Evolutionary conservation across 2,113 vertebrate species (phyloP).

Genomic region (Tympanuchus pallidicinctus): DNA sequence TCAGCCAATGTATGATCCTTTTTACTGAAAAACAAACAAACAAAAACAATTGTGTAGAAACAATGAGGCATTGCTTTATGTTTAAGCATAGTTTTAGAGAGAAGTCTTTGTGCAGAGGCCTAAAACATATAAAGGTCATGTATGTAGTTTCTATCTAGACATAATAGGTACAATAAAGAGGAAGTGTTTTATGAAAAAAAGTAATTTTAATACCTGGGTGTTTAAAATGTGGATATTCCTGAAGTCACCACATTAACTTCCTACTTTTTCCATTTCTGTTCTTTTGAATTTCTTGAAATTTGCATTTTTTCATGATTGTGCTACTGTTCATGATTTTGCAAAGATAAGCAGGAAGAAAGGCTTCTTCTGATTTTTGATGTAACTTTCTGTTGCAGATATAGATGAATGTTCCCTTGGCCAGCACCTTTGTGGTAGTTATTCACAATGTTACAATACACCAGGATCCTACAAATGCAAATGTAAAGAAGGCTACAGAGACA

Average conservation of each 20-base stretch:
- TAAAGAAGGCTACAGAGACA: slow-evolving; percentile 88
- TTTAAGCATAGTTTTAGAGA: not conserved
- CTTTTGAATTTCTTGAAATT: not conserved
- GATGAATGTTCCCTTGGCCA: slow-evolving; percentile 90
- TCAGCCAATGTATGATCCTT: not conserved
- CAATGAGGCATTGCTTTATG: not conserved
- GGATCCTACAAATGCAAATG: slow-evolving; percentile 98
- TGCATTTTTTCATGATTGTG: not conserved
- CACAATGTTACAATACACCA: slow-evolving; percentile 90
- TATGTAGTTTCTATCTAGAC: not conserved
- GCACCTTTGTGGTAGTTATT: slow-evolving; percentile 85
- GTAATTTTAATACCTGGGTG: not conserved
- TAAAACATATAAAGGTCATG: not conserved
- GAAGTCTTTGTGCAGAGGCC: not conserved
- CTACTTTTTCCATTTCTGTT: not conserved
- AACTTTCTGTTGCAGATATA: slow-evolving; percentile 83
- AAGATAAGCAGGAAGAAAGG: not conserved
- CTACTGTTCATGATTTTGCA: not conserved
- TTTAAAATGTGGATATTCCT: not conserved
- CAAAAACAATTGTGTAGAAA: not conserved
- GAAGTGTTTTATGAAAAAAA: not conserved
- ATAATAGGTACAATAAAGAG: not conserved
- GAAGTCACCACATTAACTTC: not conserved
- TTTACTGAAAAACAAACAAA: not conserved
- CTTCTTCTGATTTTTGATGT: not conserved